Evolutionary conservation across 2,113 vertebrate genomes (phyloP).

Genomic region (Entosphenus tridentatus): DNA sequence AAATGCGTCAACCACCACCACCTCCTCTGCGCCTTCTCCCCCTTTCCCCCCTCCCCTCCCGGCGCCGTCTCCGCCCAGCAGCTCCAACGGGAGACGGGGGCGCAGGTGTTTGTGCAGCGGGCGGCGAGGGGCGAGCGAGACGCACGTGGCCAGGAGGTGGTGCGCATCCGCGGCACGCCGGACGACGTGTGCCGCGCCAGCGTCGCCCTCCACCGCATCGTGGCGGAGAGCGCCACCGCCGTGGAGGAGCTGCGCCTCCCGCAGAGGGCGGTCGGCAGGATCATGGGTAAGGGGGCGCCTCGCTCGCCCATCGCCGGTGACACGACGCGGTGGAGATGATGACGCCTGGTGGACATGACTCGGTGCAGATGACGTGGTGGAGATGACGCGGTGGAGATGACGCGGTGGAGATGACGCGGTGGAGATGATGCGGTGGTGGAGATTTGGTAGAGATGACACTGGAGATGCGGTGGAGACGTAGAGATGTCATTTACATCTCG

Average conservation of each 20-base stretch:
- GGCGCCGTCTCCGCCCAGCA: too few relatives aligned
- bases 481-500: neutral
- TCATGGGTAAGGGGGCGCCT: slow-evolving; percentile 37
- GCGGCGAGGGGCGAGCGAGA: too few relatives aligned
- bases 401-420: neutral
- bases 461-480: neutral
- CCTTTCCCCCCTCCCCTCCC: too few relatives aligned
- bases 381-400: too few relatives aligned
- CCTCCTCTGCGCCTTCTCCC: too few relatives aligned
- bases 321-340: neutral
- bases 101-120: too few relatives aligned
- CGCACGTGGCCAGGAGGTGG: slow-evolving; percentile 13
- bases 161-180: slow-evolving; percentile 44
- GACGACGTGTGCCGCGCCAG: slow-evolving; percentile 38
- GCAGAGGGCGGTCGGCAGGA: slow-evolving; percentile 38
- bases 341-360: neutral
- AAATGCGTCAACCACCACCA: too few relatives aligned
- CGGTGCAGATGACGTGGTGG: neutral
- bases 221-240: slow-evolving; percentile 25
- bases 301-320: neutral
- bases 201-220: slow-evolving; percentile 35
- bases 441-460: too few relatives aligned
- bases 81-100: too few relatives aligned
- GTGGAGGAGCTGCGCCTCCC: slow-evolving; percentile 37
- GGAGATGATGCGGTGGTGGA: neutral